These are phyloP conservation scores for Atractosteus spatula DNA, from an alignment of 2,113 vertebrate genomes.

Conservation along the genomic window DNA sequence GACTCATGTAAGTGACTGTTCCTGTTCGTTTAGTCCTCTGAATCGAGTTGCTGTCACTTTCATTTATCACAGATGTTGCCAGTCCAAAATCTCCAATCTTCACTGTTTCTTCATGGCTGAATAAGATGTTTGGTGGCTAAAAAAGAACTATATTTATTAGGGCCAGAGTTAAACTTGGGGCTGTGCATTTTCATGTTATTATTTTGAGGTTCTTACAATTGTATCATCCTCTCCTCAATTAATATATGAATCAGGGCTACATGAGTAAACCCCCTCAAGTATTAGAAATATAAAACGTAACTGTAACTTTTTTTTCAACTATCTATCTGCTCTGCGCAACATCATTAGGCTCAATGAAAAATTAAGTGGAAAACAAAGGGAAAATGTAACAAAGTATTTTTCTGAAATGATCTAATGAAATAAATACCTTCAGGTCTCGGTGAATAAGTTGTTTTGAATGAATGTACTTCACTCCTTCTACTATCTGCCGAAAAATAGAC, in stretches of 20 bases:
- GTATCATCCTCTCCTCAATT: too few species aligned
- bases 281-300: not conserved
- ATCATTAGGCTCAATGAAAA: too few species aligned
- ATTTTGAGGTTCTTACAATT: too few species aligned
- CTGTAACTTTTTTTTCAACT: not conserved
- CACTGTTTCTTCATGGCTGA: slow-evolving; percentile 57
- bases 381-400: not conserved
- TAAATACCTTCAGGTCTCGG: slow-evolving; percentile 59
- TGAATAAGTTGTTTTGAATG: slow-evolving; percentile 56
- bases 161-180: too few species aligned
- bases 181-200: too few species aligned
- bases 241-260: too few species aligned
- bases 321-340: too few species aligned
- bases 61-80: slow-evolving; percentile 52
- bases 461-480: slow-evolving; percentile 57
- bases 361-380: not conserved
- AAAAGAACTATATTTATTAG: not conserved
- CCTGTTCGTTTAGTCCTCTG: slow-evolving; percentile 49
- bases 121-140: slow-evolving; percentile 83
- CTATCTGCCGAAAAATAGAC: slow-evolving; percentile 42
- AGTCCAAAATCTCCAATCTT: slow-evolving; percentile 92
- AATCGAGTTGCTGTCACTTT: slow-evolving; percentile 23
- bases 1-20: slow-evolving; percentile 61
- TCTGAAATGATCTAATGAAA: too few species aligned
- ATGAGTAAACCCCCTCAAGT: too few species aligned